These are phyloP conservation scores for Melanotaenia nigrans DNA, from an alignment of 2,797 vertebrate species.

Conservation along the genomic window DNA sequence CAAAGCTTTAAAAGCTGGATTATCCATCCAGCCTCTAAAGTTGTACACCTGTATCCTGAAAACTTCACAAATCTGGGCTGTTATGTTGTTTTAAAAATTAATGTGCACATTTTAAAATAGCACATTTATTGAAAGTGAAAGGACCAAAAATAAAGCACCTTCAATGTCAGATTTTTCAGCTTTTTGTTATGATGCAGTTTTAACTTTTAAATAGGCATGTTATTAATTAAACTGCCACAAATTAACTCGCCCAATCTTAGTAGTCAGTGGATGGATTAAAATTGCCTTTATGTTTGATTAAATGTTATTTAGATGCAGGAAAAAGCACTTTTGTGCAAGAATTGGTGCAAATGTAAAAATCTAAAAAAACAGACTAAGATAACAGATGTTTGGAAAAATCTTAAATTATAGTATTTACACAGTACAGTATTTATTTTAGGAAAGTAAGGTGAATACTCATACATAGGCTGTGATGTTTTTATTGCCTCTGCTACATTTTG, in stretches of 20 bases:
- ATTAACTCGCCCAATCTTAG: background rate
- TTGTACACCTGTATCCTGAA: too few relatives aligned
- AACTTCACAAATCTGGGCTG: background rate
- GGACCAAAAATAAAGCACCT: background rate
- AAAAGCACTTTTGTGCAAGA: too few relatives aligned
- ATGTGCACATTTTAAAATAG: background rate
- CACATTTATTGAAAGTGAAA: background rate
- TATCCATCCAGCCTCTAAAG: background rate
- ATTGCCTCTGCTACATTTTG: slow-evolving; percentile 14
- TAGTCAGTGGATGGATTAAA: background rate
- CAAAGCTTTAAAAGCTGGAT: background rate
- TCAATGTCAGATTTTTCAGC: background rate
- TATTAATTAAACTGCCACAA: background rate
- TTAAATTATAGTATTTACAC: background rate
- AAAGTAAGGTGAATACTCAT: background rate
- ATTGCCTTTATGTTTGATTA: too few relatives aligned
- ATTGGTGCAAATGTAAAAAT: background rate
- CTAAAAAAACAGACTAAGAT: background rate
- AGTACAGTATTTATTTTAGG: background rate
- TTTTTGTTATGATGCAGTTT: background rate
- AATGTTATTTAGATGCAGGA: too few relatives aligned
- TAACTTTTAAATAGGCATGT: background rate
- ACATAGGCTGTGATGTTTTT: slow-evolving; percentile 46
- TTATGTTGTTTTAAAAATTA: background rate
- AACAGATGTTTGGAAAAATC: background rate